Evolutionary conservation across 2,888 invertebrate species (phyloP), one percentile per base, ranked within the genome.

Genomic region (Machimus rusticus): DNA sequence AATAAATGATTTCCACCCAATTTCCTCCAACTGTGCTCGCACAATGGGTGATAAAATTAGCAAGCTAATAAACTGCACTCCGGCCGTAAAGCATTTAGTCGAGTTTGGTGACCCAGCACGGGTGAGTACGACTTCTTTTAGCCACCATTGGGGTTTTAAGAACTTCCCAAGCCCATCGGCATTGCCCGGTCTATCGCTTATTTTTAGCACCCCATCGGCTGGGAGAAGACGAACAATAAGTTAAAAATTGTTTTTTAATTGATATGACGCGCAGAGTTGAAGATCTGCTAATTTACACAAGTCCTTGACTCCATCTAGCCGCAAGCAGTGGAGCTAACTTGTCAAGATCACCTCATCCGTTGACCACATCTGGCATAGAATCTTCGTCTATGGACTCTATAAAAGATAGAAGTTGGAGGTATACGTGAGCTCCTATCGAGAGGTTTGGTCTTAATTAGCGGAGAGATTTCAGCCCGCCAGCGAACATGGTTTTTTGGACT

Each of bases 401-500:
- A 12, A 39, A 39, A 16, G 43, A 14, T 46, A 46, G 43, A 46
- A 12, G 16, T 16, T 46, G 39, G 3, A 12, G 12, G 43, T 51
- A n/a, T 51, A 5, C 16, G 31, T 16, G 31, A 1, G n/a, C 81
- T 9, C 23, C 37, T n/a, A n/a, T 12, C 46, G 37, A 39, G 19
- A n/a, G 28, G 43, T 28, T 6, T 46, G 31, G 28, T 31, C 81
- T 31, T 82, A 82, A 82, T 82, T 51, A 82, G 34, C 31, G 37
- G 51, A 82, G 31, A 82, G 46, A 84, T 84, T 84, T 74, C 23
- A 19, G n/a, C 37, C 84, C 12, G 16, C 39, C 1, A 14, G 12
- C 23, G 57, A 86, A 46, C 55, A 39, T 74, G 57, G 74, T 88
- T 86, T 87, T 88, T 86, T 55, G 88, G 86, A 88, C 86, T 74